Evolutionary conservation across 2,797 vertebrate genomes (phyloP), one percentile per base, ranked within the genome.

Genomic region (Bovichtus diacanthus): DNA sequence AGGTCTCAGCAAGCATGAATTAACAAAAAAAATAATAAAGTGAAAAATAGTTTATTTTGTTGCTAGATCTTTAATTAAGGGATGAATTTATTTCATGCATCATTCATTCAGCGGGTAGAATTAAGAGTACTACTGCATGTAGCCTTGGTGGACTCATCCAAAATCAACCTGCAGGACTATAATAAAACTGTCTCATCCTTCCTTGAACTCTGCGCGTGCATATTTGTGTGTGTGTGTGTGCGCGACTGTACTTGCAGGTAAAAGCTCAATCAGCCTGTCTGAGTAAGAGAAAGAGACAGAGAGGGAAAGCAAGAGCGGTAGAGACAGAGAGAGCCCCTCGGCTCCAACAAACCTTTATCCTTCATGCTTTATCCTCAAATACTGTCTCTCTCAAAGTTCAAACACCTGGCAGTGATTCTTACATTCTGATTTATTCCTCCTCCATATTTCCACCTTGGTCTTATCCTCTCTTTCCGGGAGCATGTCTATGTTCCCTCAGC

Each of bases 271-370:
- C 79, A 73, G 55, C 36, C 61, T 60, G 68, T 71, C 62, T 72
- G 79, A 78, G 66, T 70, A 60, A 85, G 78, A 87, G 59, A 47
- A 63, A 70, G 64, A 87, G 59, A 75, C 31, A 64, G 29, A 62
- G 31, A 78, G 43, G 41, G 55, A 62, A 74, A 80, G 79, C 15
- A 58, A 41, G 75, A 62, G 41, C 73, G 55, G 29, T 6, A 21
- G 43, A 79, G 50, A 76, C 6, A 54, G 51, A 70, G 36, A 80
- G 55, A 79, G 77, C 89, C 90, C 60, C 36, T 78, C 9, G 85
- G 90, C 90, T 83, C 79, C 59, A 76, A 63, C 83, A 88, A 86
- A 92, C 89, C 86, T 91, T 90, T 90, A 87, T 89, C 79, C 80
- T 85, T 82, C 74, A 74, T 76, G 64, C 74, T 83, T 86, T 78